Base-by-base conservation (phyloP, 1,140 invertebrate genomes). In the Bombus affinis region DNA sequence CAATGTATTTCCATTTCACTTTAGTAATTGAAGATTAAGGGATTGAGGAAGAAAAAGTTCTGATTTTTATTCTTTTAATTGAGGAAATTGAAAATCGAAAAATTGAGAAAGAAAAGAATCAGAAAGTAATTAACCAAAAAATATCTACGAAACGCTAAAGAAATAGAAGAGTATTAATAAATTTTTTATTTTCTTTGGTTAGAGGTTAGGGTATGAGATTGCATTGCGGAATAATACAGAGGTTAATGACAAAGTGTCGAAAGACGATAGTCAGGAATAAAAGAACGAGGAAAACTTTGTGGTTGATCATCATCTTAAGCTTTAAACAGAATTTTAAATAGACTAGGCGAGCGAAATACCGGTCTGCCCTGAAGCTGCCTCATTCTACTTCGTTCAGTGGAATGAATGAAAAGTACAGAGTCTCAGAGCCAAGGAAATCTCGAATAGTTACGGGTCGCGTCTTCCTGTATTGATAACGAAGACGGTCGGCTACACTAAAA, bases 331-430 rank as follows among this genome's bases (percentile, higher is more conserved):
- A 76, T 8, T 25, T 57, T 39, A 39, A 62, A 62, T 37, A n/a
- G 35, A 39, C 25, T n/a, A 10, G 3, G 28, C 37, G 28, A 18
- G 57, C 8, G 57, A 57, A 57, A 53, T 57, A 81, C 9, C 35
- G 47, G 65, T 80, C 65, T 18, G 65, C 32, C 65, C 35, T 57
- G 15, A 42, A 44, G 66, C 25, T 39, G 65, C 22, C 47, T 12
- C 47, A 71, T 81, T 71, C 78, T 71, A 70, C 71, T 81, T 81
- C 66, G 79, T 47, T 81, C 47, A 44, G 79, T 25, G 68, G 66
- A 81, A 71, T 81, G 79, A 81, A 57, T 71, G 79, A 70, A 53
- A 71, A 81, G 32, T 57, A 42, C 44, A 35, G 37, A n/a, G 18
- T 35, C 42, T 9, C 42, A 37, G 42, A 71, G 44, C 35, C 25